Evolutionary conservation across 2,888 invertebrate species (phyloP), one percentile per base, ranked within the genome.

Genomic region (Palloptera scutellata): DNA sequence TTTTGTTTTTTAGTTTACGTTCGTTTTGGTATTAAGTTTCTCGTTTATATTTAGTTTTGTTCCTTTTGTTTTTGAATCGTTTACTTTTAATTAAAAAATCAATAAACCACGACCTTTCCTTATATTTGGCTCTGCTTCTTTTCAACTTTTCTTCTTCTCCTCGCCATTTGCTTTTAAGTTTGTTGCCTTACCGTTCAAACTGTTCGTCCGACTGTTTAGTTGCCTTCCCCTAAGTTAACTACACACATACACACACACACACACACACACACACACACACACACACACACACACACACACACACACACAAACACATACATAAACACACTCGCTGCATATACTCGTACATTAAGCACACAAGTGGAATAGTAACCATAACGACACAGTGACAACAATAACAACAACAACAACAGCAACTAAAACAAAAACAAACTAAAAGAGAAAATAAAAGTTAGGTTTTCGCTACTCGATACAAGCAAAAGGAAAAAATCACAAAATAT

Each of bases 21-120:
- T 30, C 9, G 19, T 60, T 45, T 12, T 15, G 20, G 6, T n/a
- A 4, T 48, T 53, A 57, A 48, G 17, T 42, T 55, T 66, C 51
- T 62, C 48, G 13, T 30, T 43, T 12, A 13, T 20, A n/a, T 61
- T 48, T 15, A 11, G 6, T 48, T 13, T 15, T 48, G 48, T 48
- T 68, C 19, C 55, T 52, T 45, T 41, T 40, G 60, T 69, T 64
- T 61, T 64, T n/a, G n/a, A n/a, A n/a, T n/a, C n/a, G 69, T 71
- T 72, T 72, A 68, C 66, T 70, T 74, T 74, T 75, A 73, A 73
- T 74, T 71, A 73, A 72, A 75, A 75, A 75, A 75, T 75, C 75
- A 73, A 75, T 75, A 75, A 70, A 71, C 67, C 72, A 73, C 72
- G 74, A 74, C 74, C 74, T 74, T 71, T 66, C 63, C 57, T 72